These are phyloP conservation scores for Hiodon tergisus DNA, from an alignment of 2,113 vertebrate genomes.

Conservation along the genomic window DNA sequence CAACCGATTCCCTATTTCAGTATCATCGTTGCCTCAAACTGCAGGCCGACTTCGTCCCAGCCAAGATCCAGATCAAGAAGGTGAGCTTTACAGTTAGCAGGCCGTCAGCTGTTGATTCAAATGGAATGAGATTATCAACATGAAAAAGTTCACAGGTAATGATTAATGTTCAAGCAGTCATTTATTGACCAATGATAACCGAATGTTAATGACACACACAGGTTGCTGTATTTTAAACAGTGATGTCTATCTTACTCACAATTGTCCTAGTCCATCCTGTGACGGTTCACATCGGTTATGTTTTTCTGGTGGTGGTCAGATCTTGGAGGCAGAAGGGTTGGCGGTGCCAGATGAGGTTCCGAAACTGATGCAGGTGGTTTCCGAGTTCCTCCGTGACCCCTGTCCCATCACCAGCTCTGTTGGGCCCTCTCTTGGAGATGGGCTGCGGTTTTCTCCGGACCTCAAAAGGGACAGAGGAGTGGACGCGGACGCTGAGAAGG, in stretches of 20 bases:
- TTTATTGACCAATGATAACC: too few species aligned
- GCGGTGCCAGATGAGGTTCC: constrained; percentile 57
- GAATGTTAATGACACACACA: too few species aligned
- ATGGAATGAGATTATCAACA: neutral
- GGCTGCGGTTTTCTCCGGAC: constrained; percentile 22
- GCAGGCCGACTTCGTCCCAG: constrained; percentile 60
- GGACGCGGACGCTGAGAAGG: constrained; percentile 34
- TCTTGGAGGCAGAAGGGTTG: constrained; percentile 59
- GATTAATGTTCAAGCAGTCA: too few species aligned
- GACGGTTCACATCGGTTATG: neutral
- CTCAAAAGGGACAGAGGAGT: constrained; percentile 29
- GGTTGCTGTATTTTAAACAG: neutral
- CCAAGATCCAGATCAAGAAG: constrained; percentile 64
- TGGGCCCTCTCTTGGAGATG: constrained; percentile 35
- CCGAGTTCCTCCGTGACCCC: constrained; percentile 50
- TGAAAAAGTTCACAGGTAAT: too few species aligned
- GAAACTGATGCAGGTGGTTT: constrained; percentile 52
- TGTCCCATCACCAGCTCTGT: constrained; percentile 49
- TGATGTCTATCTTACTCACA: neutral
- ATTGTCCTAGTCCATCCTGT: too few species aligned
- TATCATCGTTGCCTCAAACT: constrained; percentile 73
- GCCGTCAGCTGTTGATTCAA: neutral
- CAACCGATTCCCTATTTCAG: constrained; percentile 63
- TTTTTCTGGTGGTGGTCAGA: constrained; percentile 37
- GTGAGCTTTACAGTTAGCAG: constrained; percentile 26